These are phyloP conservation scores for Dendrocincla tyrannina DNA, from an alignment of 2,797 vertebrate genomes.

Conservation along the genomic window DNA sequence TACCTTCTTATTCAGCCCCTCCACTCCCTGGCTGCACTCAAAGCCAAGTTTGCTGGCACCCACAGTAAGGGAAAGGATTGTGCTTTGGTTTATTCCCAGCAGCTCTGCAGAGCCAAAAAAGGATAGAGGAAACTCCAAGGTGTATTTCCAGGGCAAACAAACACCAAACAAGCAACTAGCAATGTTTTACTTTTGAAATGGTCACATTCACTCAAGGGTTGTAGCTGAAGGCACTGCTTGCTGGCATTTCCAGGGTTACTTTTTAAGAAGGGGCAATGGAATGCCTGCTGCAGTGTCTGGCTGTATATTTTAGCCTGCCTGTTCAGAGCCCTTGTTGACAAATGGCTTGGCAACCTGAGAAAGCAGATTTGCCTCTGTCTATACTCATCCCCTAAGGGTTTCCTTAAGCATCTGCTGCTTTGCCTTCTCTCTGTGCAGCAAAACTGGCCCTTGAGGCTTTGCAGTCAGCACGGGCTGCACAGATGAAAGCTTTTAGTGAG, in stretches of 20 bases:
- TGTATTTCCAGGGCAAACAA: background rate
- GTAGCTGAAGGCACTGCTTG: background rate
- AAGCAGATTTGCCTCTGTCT: constrained; percentile 21
- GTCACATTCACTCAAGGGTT: background rate
- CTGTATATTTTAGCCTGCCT: background rate
- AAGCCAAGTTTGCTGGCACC: background rate
- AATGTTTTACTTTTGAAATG: background rate
- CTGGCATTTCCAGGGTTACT: background rate
- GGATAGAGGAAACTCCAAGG: background rate
- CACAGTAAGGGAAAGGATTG: background rate
- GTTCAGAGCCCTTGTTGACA: background rate
- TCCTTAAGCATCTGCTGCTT: background rate
- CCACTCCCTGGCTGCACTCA: background rate
- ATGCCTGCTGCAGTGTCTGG: background rate
- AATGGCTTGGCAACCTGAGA: constrained; percentile 9
- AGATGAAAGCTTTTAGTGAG: background rate
- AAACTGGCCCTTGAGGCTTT: background rate
- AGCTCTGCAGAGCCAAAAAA: background rate
- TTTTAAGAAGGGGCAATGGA: background rate
- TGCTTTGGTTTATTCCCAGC: background rate
- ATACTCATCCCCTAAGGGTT: background rate
- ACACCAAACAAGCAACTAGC: background rate
- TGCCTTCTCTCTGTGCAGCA: background rate
- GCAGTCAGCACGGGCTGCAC: background rate
- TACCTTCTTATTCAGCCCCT: background rate